A percentile compares a stretch with the other conserved stretches of the same genome.
These are phyloP conservation scores for Xenopus laevis DNA, from an alignment of 2,113 vertebrate species.

Conservation along the genomic window DNA sequence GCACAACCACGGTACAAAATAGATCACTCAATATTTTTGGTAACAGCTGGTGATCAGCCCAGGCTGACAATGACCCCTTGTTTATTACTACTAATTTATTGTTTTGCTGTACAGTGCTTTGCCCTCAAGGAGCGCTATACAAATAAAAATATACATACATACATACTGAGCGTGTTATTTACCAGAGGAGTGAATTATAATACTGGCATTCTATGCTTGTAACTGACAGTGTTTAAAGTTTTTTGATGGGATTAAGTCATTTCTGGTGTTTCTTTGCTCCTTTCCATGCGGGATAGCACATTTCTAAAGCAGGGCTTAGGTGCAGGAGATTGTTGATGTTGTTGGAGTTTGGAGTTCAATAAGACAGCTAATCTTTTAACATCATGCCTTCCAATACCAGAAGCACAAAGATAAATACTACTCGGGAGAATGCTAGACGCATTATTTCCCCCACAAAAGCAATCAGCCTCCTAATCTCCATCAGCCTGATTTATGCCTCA, in stretches of 20 bases:
- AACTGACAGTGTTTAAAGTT: constrained; percentile 44
- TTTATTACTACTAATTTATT: no score
- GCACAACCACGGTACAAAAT: background rate
- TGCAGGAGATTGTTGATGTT: constrained; percentile 42
- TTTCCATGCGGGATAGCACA: constrained; percentile 31
- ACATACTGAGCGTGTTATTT: constrained; percentile 22
- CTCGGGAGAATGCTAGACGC: constrained; percentile 43
- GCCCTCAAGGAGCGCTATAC: no score
- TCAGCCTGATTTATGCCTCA: constrained; percentile 44
- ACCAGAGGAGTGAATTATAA: constrained; percentile 26
- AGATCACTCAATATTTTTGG: background rate
- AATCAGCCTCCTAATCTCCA: constrained; percentile 46
- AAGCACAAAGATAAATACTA: constrained; percentile 43
- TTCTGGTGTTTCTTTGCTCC: constrained; percentile 36
- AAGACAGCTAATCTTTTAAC: constrained; percentile 45
- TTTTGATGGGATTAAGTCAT: constrained; percentile 43
- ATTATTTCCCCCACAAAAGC: constrained; percentile 45
- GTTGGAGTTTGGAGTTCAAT: constrained; percentile 44
- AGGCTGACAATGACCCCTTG: no score
- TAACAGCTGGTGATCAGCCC: constrained; percentile 1
- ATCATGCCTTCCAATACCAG: constrained; percentile 43
- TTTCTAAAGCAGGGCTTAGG: constrained; percentile 37
- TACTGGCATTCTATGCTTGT: constrained; percentile 36
- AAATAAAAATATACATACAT: no score
- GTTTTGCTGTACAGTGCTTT: no score